Evolutionary conservation across 1,140 invertebrate species (phyloP), one percentile per base, ranked within the genome.

Genomic region (Meloidogyne chitwoodi): DNA sequence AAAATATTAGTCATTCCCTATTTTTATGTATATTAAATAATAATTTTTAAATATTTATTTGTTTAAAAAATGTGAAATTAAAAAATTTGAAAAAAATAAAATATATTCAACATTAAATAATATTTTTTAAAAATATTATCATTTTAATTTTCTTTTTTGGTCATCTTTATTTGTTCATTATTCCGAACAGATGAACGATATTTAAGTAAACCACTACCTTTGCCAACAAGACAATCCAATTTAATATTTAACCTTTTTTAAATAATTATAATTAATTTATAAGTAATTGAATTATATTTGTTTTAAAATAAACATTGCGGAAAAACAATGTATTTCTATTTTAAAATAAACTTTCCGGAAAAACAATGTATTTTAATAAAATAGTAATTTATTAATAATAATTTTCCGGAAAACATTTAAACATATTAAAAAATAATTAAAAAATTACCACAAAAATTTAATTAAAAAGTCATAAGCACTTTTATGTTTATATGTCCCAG

Each of bases 221-320:
- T 84, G 24, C 86, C 83, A 26, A 83, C 78, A 62, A 85, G 69
- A 72, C 86, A 85, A 34, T 87, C 85, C 29, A 85, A 75, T 48
- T 77, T 80, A 44, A 85, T 68, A 77, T 85, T 82, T 41, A 81
- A 48, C 62, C 77, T 79, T 0, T 56, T 61, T 26, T 63, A 22
- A 12, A 38, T 6, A n/a, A n/a, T n/a, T n/a, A n/a, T n/a, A n/a
- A n/a, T n/a, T n/a, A n/a, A n/a, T n/a, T n/a, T n/a, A n/a, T n/a
- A n/a, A n/a, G n/a, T n/a, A n/a, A n/a, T n/a, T n/a, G n/a, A n/a
- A n/a, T n/a, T n/a, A n/a, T n/a, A n/a, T n/a, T n/a, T n/a, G n/a
- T 14, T 2, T 26, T 68, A n/a, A 5, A 38, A 68, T 22, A n/a
- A 31, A 38, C 5, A n/a, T 41, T 12, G 0, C 3, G 6, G 16